Conservation (phyloP, 2,113 vertebrate genomes). For the Trachemys scripta region DNA sequence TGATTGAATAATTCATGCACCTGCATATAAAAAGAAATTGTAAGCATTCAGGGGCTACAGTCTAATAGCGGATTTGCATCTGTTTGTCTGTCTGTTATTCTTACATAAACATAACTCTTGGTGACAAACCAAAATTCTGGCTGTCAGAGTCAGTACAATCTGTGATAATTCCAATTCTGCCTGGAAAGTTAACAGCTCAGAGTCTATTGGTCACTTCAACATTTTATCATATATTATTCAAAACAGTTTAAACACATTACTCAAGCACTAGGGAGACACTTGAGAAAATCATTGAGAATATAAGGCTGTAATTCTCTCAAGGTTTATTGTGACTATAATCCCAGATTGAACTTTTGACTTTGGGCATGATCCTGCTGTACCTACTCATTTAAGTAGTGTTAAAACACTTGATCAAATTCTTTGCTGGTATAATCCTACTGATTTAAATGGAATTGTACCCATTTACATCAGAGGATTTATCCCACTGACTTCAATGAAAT, state of each 20-base stretch:
- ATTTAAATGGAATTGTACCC: background rate
- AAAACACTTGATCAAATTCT: background rate
- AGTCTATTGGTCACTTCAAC: background rate
- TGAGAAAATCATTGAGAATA: background rate
- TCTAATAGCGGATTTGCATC: background rate
- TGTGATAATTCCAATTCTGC: too few relatives aligned
- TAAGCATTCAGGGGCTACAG: background rate
- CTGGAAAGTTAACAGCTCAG: background rate
- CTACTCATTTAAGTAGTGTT: background rate
- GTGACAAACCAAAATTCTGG: background rate
- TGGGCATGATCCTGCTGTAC: background rate
- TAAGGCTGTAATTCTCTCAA: background rate
- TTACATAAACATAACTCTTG: background rate
- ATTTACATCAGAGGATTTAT: background rate
- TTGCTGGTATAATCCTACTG: background rate
- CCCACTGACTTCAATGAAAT: background rate
- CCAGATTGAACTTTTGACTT: background rate
- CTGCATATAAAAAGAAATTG: background rate
- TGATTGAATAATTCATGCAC: background rate
- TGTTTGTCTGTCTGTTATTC: background rate
- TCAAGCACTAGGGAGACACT: background rate
- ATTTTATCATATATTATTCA: conserved; percentile 10
- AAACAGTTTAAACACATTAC: background rate
- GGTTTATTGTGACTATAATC: background rate
- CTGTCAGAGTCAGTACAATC: background rate